A percentile compares a stretch with the other conserved stretches of the same genome.
These are phyloP conservation scores for Spea multiplicata DNA, from an alignment of 2,113 vertebrate species.

Conservation along the genomic window DNA sequence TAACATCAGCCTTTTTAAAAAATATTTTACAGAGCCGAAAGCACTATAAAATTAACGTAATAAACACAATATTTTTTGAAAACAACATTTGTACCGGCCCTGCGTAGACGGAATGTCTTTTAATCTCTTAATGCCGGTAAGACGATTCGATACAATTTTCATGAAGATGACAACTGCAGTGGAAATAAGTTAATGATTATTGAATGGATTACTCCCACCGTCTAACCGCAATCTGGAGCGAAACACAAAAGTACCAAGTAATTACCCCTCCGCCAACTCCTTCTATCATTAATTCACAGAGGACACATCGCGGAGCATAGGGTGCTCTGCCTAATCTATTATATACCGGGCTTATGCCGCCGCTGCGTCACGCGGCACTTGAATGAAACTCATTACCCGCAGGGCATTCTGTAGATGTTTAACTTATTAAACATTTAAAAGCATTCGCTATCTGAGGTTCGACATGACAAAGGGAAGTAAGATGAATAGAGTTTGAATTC, in stretches of 20 bases:
- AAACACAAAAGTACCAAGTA: slow-evolving; percentile 9
- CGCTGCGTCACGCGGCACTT: slow-evolving; percentile 12
- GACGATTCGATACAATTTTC: slow-evolving; percentile 7
- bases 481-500: background rate
- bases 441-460: background rate
- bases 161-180: slow-evolving; percentile 11
- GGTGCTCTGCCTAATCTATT: background rate
- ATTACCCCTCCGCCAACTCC: slow-evolving; percentile 1
- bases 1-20: no score
- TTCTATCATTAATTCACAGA: background rate
- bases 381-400: slow-evolving; percentile 44
- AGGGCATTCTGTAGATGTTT: slow-evolving; percentile 20
- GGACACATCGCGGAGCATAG: slow-evolving; percentile 33
- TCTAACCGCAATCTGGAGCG: background rate
- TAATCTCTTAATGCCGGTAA: background rate
- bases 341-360: background rate
- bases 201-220: background rate
- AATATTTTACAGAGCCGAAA: background rate
- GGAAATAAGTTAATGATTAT: slow-evolving; percentile 10
- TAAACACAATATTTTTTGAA: background rate
- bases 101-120: background rate
- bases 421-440: slow-evolving; percentile 29
- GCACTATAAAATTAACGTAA: background rate
- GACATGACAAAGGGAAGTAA: slow-evolving; percentile 6
- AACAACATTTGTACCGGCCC: background rate